Evolutionary conservation across 2,113 vertebrate species (phyloP).

Genomic region (Mesitornis unicolor): DNA sequence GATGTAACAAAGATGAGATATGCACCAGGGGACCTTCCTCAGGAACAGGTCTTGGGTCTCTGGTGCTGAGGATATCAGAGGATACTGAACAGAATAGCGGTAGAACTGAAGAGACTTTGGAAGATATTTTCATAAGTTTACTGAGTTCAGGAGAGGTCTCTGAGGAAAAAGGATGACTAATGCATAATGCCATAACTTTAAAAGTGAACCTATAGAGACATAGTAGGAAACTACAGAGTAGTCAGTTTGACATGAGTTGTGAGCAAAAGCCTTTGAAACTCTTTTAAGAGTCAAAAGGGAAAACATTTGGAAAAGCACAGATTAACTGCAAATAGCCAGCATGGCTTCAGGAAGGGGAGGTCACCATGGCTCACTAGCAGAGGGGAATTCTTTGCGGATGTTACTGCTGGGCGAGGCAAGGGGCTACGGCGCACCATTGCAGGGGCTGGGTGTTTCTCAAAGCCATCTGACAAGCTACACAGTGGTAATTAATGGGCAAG

Average conservation of each 20-base stretch:
- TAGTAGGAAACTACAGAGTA: conserved; percentile 57
- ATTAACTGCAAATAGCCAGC: conserved; percentile 34
- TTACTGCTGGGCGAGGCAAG: conserved; percentile 16
- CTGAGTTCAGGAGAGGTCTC: conserved; percentile 54
- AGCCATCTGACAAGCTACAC: neutral
- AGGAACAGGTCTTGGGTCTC: neutral
- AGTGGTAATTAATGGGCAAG: neutral
- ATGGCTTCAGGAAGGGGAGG: conserved; percentile 67
- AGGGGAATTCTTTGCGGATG: conserved; percentile 60
- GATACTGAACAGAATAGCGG: neutral
- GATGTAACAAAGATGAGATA: neutral
- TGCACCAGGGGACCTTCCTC: neutral
- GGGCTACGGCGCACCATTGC: neutral
- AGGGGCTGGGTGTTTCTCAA: neutral
- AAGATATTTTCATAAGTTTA: conserved; percentile 64
- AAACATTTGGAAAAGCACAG: conserved; percentile 70
- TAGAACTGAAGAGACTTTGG: conserved; percentile 26
- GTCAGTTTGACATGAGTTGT: conserved; percentile 72
- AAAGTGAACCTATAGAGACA: conserved; percentile 57
- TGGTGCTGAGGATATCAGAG: neutral
- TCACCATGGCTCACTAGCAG: conserved; percentile 67
- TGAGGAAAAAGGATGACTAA: conserved; percentile 57
- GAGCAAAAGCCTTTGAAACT: conserved; percentile 67
- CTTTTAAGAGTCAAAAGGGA: conserved; percentile 73
- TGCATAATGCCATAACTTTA: conserved; percentile 48